Conservation (phyloP, 2,797 vertebrate species). For the Eulemur coronatus region DNA sequence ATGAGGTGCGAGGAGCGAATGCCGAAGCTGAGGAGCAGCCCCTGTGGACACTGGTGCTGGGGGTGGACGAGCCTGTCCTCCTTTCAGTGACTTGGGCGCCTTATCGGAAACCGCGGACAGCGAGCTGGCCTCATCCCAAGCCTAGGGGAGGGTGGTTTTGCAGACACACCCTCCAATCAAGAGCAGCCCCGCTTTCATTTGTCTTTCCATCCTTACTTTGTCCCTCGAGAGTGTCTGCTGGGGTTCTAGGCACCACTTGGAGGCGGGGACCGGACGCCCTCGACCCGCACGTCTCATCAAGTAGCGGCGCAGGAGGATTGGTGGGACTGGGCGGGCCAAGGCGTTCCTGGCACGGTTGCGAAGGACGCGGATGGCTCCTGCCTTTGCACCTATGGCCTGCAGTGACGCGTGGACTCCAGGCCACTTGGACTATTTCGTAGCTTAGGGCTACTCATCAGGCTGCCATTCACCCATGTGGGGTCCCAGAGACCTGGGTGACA, state of each 20-base stretch:
- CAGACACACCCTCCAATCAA: accelerated
- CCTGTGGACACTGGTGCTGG: neutral
- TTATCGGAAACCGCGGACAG: neutral
- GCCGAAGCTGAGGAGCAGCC: neutral
- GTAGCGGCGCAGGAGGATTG: neutral
- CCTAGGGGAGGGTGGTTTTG: neutral
- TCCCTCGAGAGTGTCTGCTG: neutral
- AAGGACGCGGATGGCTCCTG: neutral
- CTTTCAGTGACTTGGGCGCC: accelerated
- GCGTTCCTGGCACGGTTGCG: neutral
- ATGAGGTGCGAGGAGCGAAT: neutral
- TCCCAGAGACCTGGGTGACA: neutral
- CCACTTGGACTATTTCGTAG: neutral
- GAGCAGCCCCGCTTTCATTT: accelerated
- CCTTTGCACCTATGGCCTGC: neutral
- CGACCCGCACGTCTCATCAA: accelerated
- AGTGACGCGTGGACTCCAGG: neutral
- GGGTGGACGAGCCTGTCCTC: neutral
- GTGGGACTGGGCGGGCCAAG: accelerated
- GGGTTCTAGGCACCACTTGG: neutral
- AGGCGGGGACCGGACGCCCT: neutral
- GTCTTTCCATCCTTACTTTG: neutral
- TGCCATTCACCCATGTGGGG: accelerated
- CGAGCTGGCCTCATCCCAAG: neutral
- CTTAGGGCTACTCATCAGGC: neutral